Conservation (phyloP, 2,888 invertebrate genomes). For the Eledone cirrhosa region DNA sequence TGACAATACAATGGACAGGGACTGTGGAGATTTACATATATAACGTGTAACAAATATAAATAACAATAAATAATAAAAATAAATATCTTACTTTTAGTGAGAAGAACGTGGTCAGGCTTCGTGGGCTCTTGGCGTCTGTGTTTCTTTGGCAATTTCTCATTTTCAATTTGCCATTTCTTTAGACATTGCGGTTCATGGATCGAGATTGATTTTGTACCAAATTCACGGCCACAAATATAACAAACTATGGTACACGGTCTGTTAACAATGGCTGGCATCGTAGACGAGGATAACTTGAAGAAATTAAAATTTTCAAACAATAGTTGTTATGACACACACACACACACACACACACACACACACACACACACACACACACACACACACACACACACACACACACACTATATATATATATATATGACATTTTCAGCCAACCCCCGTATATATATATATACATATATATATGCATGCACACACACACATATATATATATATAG, state of each 20-base stretch:
- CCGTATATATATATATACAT: no score
- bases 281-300: no score
- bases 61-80: slow-evolving; percentile 35
- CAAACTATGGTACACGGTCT: slow-evolving; percentile 69
- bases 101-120: slow-evolving; percentile 69
- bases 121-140: slow-evolving; percentile 71
- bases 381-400: no score
- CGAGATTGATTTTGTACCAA: slow-evolving; percentile 73
- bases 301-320: no score
- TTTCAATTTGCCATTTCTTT: slow-evolving; percentile 74
- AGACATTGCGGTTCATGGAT: slow-evolving; percentile 78
- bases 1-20: not conserved
- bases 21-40: not conserved
- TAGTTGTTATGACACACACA: no score
- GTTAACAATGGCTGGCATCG: no score
- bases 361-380: no score
- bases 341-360: no score
- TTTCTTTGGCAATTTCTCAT: slow-evolving; percentile 71
- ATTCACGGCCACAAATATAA: slow-evolving; percentile 75
- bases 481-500: no score
- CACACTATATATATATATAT: no score
- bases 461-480: no score
- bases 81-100: not conserved
- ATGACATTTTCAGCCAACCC: no score
- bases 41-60: slow-evolving; percentile 29